Percentiles rank a stretch among this genome's conserved stretches.
phyloP scores from a whole-genome alignment of 1,140 invertebrate genomes.

The Lasioglossum albipes region DNA sequence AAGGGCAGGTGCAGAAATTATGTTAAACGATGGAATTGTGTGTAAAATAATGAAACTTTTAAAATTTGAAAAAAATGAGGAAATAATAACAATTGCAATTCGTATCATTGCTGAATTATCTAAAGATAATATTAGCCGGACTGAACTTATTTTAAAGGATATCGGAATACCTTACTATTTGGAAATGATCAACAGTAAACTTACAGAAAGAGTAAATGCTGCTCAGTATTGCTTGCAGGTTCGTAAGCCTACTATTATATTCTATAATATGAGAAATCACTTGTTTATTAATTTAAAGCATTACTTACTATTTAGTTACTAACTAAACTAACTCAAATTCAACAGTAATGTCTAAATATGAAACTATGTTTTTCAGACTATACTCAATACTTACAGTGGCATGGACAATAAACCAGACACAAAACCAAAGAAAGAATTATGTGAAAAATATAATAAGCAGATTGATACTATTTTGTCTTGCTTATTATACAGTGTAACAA shows the following conservation, averaged over 20 bases:
- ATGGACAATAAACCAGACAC: conserved; percentile 88
- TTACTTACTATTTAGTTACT: no score
- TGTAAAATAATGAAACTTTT: conserved; percentile 85
- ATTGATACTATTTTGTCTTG: conserved; percentile 92
- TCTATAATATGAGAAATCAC: no score
- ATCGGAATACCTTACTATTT: conserved; percentile 92
- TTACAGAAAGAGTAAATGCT: conserved; percentile 87
- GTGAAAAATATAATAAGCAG: conserved; percentile 87
- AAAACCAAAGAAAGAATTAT: conserved; percentile 86
- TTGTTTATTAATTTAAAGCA: no score
- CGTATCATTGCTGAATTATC: conserved; percentile 89
- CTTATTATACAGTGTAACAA: conserved; percentile 89
- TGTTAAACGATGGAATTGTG: conserved; percentile 84
- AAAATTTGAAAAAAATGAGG: conserved; percentile 88
- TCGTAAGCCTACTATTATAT: background rate
- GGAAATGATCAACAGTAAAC: conserved; percentile 88
- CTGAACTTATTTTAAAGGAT: conserved; percentile 84
- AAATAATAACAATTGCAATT: conserved; percentile 85
- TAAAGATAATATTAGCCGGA: conserved; percentile 84
- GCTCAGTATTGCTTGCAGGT: conserved; percentile 89
- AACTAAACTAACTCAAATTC: no score
- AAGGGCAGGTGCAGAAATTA: conserved; percentile 87
- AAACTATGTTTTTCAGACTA: conserved; percentile 81
- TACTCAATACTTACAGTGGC: conserved; percentile 90
- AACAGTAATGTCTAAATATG: background rate